Conservation (phyloP, 1,140 invertebrate species). For the Habropoda laboriosa region DNA sequence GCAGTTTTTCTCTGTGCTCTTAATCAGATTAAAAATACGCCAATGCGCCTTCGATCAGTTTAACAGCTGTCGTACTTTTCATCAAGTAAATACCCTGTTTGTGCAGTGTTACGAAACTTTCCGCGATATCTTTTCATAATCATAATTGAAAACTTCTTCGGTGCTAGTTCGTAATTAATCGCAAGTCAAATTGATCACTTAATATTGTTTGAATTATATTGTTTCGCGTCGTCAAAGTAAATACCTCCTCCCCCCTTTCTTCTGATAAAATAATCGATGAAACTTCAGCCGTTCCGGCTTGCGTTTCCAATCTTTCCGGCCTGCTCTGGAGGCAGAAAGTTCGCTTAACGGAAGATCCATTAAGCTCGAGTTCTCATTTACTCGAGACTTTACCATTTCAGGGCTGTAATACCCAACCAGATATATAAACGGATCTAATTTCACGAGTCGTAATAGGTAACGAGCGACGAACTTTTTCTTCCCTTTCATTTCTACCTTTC, state of each 20-base stretch:
- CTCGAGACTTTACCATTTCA: conserved; percentile 18
- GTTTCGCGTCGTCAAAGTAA: not conserved
- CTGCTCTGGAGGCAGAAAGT: conserved; percentile 7
- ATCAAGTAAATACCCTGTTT: not conserved
- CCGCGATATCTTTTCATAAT: not conserved
- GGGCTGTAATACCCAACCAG: conserved; percentile 27
- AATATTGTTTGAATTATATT: not conserved
- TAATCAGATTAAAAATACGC: too few relatives aligned
- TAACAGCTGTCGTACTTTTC: too few relatives aligned
- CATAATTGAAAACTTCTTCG: not conserved
- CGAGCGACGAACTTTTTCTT: conserved; percentile 7
- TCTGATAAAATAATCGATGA: conserved; percentile 12
- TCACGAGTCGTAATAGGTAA: not conserved
- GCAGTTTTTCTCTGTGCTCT: too few relatives aligned
- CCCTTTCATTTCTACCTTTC: not conserved
- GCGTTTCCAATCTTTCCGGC: conserved; percentile 7
- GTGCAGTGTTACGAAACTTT: not conserved
- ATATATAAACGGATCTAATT: conserved; percentile 48
- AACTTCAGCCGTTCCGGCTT: not conserved
- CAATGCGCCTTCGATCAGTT: too few relatives aligned
- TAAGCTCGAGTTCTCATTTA: conserved; percentile 38
- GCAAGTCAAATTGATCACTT: not conserved
- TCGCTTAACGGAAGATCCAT: conserved; percentile 36
- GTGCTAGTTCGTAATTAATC: not conserved
- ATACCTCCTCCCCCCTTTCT: not conserved